These are phyloP conservation scores for Eurystomus gularis DNA, from an alignment of 2,113 vertebrate genomes.

Conservation along the genomic window DNA sequence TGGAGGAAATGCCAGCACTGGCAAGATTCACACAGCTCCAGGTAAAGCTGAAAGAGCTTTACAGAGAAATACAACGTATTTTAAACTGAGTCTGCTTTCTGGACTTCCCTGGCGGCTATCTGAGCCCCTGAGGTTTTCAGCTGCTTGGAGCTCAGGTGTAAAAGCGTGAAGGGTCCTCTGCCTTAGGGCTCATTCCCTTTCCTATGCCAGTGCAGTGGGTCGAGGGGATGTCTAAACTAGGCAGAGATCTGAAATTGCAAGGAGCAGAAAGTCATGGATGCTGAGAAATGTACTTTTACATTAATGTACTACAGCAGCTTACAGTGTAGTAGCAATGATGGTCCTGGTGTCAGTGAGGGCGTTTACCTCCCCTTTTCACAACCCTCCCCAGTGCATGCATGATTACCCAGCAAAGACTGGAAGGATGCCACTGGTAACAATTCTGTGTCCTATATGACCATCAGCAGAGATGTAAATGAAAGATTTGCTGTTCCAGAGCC, in stretches of 20 bases:
- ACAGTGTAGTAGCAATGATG: background rate
- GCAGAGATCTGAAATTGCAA: background rate
- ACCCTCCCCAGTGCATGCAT: background rate
- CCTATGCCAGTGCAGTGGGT: accelerated
- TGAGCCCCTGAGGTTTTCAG: background rate
- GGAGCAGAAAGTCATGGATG: background rate
- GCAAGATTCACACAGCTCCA: background rate
- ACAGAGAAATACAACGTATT: background rate
- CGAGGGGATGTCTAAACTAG: background rate
- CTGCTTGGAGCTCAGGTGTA: background rate
- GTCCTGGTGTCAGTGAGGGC: background rate
- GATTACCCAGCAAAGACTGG: background rate
- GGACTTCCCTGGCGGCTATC: background rate
- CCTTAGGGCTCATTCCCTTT: background rate
- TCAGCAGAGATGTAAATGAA: background rate
- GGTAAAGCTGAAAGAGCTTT: background rate
- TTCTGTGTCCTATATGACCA: background rate
- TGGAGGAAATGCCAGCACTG: background rate
- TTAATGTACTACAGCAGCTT: background rate
- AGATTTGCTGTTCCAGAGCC: conserved; percentile 20
- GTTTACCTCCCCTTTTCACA: background rate
- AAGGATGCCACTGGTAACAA: background rate
- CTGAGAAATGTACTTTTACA: background rate
- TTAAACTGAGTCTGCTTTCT: background rate
- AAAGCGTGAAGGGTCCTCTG: background rate